Base-by-base conservation (phyloP, 2,888 invertebrate species). In the Yponomeuta sedellus region DNA sequence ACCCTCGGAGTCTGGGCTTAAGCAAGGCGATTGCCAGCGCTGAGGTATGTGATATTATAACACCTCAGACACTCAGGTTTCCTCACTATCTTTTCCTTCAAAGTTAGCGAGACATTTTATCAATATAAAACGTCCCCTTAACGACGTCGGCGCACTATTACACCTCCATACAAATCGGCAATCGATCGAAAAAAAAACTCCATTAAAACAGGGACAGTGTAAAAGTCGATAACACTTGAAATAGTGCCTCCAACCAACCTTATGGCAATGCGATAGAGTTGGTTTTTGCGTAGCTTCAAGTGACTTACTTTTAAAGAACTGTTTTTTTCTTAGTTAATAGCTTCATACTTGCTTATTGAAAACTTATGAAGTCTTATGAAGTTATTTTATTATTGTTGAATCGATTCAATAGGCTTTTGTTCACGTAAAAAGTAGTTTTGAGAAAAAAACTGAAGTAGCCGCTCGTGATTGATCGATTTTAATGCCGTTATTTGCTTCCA, bases 121-220 rank as follows among this genome's bases (percentile, higher is more conserved):
- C 44, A 52, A 52, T 0, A 52, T 16, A 52, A 52, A 16, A 8
- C 20, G n/a, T 74, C 72, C 56, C 76, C 80, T 81, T 81, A 79
- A 80, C 68, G 69, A 4, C 74, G 77, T 70, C 74, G 75, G 77
- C 73, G 71, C 68, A 67, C 71, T 71, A 72, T 73, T 67, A 66
- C 57, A 68, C 72, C 67, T 70, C 69, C 71, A 73, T 70, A 74
- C 73, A 71, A 77, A 78, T 78, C 74, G 70, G 66, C 72, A 76
- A 81, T 79, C 69, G 69, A 66, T 65, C 68, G 65, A 65, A 79
- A 82, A 81, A 82, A 81, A 78, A 77, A 80, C 75, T 74, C 76
- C 76, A 81, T 78, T 79, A 81, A 78, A 80, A 80, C 77, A 78
- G 16, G 44, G 16, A 52, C 44, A 52, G 16, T 12, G 5, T 52